Evolutionary conservation across 2,888 invertebrate species (phyloP).

Genomic region (Eutolmus rufibarbis): DNA sequence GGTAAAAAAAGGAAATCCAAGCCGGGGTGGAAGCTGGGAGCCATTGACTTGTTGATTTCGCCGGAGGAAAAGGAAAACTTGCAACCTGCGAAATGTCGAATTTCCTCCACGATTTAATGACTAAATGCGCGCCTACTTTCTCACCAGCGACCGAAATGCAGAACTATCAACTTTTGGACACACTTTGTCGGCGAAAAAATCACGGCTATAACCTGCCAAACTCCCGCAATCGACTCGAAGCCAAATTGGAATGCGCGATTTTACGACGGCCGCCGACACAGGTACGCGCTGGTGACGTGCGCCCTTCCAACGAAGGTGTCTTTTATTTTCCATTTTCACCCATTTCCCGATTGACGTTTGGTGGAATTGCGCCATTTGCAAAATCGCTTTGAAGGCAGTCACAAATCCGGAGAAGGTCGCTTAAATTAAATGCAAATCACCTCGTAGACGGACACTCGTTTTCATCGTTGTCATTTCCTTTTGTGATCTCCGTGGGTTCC

Average conservation of each 20-base stretch:
- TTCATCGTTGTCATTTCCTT: slow-evolving; percentile 57
- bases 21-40: background rate
- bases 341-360: slow-evolving; percentile 5
- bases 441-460: slow-evolving; percentile 59
- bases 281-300: background rate
- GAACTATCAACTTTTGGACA: background rate
- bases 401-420: background rate
- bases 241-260: background rate
- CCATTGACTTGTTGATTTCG: background rate
- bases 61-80: background rate
- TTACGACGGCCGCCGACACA: background rate
- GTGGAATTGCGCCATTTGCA: slow-evolving; percentile 13
- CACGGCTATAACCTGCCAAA: background rate
- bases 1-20: background rate
- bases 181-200: background rate
- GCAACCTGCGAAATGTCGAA: background rate
- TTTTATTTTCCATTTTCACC: background rate
- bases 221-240: background rate
- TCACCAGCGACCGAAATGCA: background rate
- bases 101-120: background rate
- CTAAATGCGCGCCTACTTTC: background rate
- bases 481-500: slow-evolving; percentile 55
- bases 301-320: background rate
- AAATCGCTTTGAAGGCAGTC: background rate
- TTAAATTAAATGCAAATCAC: slow-evolving; percentile 50